Evolutionary conservation across 2,888 invertebrate genomes (phyloP).

Genomic region (Zygaena filipendulae): DNA sequence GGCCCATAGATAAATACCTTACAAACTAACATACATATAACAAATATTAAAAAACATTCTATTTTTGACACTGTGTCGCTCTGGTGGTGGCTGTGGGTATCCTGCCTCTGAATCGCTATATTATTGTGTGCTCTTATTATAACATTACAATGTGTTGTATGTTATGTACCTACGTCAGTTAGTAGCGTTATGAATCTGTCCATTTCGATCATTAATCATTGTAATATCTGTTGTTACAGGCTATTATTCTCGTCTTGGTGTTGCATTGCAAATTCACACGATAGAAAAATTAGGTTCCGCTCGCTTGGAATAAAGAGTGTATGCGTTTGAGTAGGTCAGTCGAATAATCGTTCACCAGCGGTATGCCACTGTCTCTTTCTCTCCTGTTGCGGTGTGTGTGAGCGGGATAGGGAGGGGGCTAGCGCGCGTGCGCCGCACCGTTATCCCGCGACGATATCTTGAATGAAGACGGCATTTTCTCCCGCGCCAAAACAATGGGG

Average conservation of each 20-base stretch:
- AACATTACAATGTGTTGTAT: too few relatives aligned
- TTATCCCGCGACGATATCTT: constrained; percentile 65
- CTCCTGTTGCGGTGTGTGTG: background rate
- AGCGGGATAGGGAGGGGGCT: constrained; percentile 24
- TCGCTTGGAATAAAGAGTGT: constrained; percentile 69
- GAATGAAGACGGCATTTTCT: constrained; percentile 68
- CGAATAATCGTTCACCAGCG: constrained; percentile 61
- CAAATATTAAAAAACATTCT: too few relatives aligned
- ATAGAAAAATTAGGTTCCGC: constrained; percentile 65
- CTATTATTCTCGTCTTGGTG: constrained; percentile 32
- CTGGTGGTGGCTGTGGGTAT: too few relatives aligned
- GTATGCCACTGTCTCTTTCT: constrained; percentile 36
- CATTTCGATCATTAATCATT: constrained; percentile 27
- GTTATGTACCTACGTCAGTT: too few relatives aligned
- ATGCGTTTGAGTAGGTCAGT: constrained; percentile 65
- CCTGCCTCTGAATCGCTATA: too few relatives aligned
- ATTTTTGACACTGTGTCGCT: too few relatives aligned
- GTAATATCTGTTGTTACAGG: constrained; percentile 47
- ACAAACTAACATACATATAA: too few relatives aligned
- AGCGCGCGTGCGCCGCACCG: constrained; percentile 56
- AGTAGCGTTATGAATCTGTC: too few relatives aligned
- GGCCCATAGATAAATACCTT: too few relatives aligned
- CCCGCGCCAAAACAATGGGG: constrained; percentile 63
- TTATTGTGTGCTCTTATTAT: too few relatives aligned
- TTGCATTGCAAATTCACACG: constrained; percentile 55